phyloP scores from a whole-genome alignment of 1,140 invertebrate species.

The Zaprionus gabonicus region DNA sequence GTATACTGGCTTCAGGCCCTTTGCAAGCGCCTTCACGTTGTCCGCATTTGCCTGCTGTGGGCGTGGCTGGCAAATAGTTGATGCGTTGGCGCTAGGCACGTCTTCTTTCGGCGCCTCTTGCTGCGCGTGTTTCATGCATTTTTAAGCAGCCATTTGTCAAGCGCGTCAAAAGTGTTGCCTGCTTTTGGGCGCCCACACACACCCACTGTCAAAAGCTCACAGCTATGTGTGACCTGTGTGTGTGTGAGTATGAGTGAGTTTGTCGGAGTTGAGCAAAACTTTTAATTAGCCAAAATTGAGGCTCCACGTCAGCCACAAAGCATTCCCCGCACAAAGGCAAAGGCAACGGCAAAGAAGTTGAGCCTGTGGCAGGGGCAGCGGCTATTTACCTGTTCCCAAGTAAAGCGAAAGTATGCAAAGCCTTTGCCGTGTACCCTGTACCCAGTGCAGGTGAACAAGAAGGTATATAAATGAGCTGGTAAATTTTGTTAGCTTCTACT shows the following conservation, averaged over 20 bases:
- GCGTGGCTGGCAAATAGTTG: conserved; percentile 52
- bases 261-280: conserved; percentile 43
- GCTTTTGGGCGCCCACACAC: conserved; percentile 22
- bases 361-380: background rate
- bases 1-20: background rate
- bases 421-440: conserved; percentile 1
- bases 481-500: background rate
- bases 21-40: background rate
- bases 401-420: conserved; percentile 17
- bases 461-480: background rate
- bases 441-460: background rate
- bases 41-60: background rate
- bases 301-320: conserved; percentile 43
- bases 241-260: conserved; percentile 7
- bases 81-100: conserved; percentile 14
- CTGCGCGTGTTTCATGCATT: conserved; percentile 63
- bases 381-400: conserved; percentile 29
- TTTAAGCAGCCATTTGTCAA: conserved; percentile 75
- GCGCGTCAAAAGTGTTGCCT: conserved; percentile 59
- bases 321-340: conserved; percentile 42
- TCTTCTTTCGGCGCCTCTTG: background rate
- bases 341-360: conserved; percentile 2
- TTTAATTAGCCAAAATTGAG: conserved; percentile 75
- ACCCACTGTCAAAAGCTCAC: conserved; percentile 12
- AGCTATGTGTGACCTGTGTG: background rate